Percentiles rank a stretch among this genome's conserved stretches.
Conservation (phyloP, 2,888 invertebrate species). For the Rotaria magnacalcarata region DNA sequence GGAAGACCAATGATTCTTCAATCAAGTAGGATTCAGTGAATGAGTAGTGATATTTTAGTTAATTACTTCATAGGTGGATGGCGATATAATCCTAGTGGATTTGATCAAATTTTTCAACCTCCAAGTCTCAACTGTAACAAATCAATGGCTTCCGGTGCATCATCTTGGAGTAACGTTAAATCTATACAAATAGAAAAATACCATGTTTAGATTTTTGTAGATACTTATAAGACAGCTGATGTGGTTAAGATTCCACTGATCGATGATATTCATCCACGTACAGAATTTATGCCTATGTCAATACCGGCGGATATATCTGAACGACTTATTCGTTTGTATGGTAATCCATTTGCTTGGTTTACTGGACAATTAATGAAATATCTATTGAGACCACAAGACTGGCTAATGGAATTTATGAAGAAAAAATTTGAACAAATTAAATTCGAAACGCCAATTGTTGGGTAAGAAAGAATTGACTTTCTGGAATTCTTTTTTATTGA, state of each 20-base stretch:
- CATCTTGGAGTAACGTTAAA: slow-evolving; percentile 71
- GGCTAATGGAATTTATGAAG: slow-evolving; percentile 71
- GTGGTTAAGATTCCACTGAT: slow-evolving; percentile 88
- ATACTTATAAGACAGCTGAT: too few relatives aligned
- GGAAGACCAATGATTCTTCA: slow-evolving; percentile 78
- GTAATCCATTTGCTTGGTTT: slow-evolving; percentile 95
- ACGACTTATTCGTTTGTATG: slow-evolving; percentile 69
- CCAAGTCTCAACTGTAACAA: slow-evolving; percentile 78
- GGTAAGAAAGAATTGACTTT: slow-evolving; percentile 63
- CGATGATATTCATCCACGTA: slow-evolving; percentile 77
- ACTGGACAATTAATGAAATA: slow-evolving; percentile 90
- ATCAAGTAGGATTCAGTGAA: neutral
- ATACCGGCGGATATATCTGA: slow-evolving; percentile 83
- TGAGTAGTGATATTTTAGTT: too few relatives aligned
- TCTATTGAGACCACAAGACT: slow-evolving; percentile 74
- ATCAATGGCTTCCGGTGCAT: slow-evolving; percentile 65
- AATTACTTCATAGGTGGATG: slow-evolving; percentile 68
- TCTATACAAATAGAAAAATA: slow-evolving; percentile 32
- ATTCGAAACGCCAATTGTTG: slow-evolving; percentile 80
- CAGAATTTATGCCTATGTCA: slow-evolving; percentile 76
- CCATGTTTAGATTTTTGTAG: neutral
- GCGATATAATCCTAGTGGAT: slow-evolving; percentile 83
- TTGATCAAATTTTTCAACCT: slow-evolving; percentile 88
- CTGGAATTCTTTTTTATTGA: neutral
- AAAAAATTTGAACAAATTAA: slow-evolving; percentile 72